Evolutionary conservation across 1,140 invertebrate species (phyloP).

Genomic region (Parapsyche elsis): DNA sequence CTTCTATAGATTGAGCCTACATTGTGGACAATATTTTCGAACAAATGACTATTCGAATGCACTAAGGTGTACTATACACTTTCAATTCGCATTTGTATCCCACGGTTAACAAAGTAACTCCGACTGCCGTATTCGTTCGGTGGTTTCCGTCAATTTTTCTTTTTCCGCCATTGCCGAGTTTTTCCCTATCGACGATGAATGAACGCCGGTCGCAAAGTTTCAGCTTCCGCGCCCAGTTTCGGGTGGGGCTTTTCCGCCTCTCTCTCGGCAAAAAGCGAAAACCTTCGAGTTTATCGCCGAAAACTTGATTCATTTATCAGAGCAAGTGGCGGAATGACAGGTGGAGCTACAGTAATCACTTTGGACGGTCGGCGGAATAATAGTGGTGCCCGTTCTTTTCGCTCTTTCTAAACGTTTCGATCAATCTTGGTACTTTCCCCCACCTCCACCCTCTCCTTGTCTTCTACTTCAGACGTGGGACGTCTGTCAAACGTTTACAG

Average conservation of each 20-base stretch:
- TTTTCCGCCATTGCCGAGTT: background rate
- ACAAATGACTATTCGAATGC: background rate
- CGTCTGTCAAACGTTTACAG: constrained; percentile 2
- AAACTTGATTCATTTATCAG: constrained; percentile 51
- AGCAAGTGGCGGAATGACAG: constrained; percentile 37
- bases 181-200: constrained; percentile 9
- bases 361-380: constrained; percentile 33
- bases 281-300: constrained; percentile 40
- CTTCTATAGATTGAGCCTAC: too few relatives aligned
- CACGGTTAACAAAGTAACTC: background rate
- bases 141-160: background rate
- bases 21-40: background rate
- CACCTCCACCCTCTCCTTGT: background rate
- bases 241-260: background rate
- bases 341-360: constrained; percentile 36
- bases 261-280: background rate
- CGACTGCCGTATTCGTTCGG: background rate
- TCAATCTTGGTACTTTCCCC: constrained; percentile 19
- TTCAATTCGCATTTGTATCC: background rate
- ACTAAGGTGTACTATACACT: too few relatives aligned
- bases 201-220: constrained; percentile 16
- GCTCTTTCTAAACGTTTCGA: constrained; percentile 14
- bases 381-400: background rate
- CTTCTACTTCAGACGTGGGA: background rate
- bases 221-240: background rate